Conservation (phyloP, 2,888 invertebrate genomes). For the Eulithis prunata region DNA sequence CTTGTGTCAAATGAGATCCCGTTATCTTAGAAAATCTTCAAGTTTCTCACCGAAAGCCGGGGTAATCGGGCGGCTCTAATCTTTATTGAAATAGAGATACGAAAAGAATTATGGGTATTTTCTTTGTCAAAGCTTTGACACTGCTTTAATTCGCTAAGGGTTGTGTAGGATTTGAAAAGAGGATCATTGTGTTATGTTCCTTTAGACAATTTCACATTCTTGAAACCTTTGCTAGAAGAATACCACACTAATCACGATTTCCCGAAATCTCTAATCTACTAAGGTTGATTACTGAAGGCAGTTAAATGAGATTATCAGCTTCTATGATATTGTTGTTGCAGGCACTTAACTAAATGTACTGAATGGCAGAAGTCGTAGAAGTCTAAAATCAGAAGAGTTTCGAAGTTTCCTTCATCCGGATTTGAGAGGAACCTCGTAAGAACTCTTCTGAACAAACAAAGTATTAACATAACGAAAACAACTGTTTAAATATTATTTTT, state of each 20-base stretch:
- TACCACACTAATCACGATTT: too few relatives aligned
- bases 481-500: slow-evolving; percentile 25
- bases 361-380: too few relatives aligned
- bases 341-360: too few relatives aligned
- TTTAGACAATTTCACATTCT: too few relatives aligned
- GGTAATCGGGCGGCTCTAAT: background rate
- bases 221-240: too few relatives aligned
- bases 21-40: background rate
- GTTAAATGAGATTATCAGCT: too few relatives aligned
- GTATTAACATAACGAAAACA: slow-evolving; percentile 24
- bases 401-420: slow-evolving; percentile 8
- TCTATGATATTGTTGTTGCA: too few relatives aligned
- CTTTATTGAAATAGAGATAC: slow-evolving; percentile 4
- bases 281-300: too few relatives aligned
- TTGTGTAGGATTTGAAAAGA: too few relatives aligned
- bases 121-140: background rate
- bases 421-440: slow-evolving; percentile 10
- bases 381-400: too few relatives aligned
- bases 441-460: slow-evolving; percentile 17
- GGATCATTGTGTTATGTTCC: too few relatives aligned
- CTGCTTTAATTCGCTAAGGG: background rate
- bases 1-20: background rate
- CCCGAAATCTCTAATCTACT: too few relatives aligned
- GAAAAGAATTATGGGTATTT: slow-evolving; percentile 2
- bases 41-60: background rate